Conservation (phyloP, 2,888 invertebrate species). For the Drosophila picticornis region DNA sequence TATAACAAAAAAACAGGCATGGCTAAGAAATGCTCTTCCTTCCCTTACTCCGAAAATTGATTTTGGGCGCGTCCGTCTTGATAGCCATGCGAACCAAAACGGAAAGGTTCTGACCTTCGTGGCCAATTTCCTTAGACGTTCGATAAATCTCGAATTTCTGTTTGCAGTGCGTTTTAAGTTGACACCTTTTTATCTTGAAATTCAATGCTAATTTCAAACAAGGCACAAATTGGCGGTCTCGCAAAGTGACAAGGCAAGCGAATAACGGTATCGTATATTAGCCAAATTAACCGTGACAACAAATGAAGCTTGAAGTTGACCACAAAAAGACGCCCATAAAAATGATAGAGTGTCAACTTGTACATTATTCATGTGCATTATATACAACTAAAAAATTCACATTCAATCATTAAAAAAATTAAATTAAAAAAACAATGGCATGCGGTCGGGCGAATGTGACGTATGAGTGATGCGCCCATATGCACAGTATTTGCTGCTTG, state of each 20-base stretch:
- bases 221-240: slow-evolving; percentile 14
- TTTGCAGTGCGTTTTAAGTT: slow-evolving; percentile 33
- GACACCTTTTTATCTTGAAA: slow-evolving; percentile 42
- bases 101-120: slow-evolving; percentile 4
- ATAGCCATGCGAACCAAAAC: slow-evolving; percentile 3
- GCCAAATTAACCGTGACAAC: slow-evolving; percentile 59
- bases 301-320: slow-evolving; percentile 53
- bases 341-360: slow-evolving; percentile 44
- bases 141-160: slow-evolving; percentile 74
- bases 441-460: slow-evolving; percentile 31
- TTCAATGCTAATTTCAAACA: slow-evolving; percentile 77
- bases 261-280: slow-evolving; percentile 47
- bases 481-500: slow-evolving; percentile 12
- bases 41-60: not conserved
- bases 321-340: slow-evolving; percentile 45
- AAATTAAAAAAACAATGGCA: slow-evolving; percentile 21
- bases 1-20: slow-evolving; percentile 32
- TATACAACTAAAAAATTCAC: slow-evolving; percentile 31
- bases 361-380: slow-evolving; percentile 16
- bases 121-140: slow-evolving; percentile 27
- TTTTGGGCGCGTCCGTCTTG: slow-evolving; percentile 55
- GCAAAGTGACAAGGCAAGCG: not conserved
- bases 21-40: not conserved
- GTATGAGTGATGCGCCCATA: slow-evolving; percentile 56
- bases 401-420: slow-evolving; percentile 53